phyloP scores from a whole-genome alignment of 2,113 vertebrate genomes.

The Notarius lentiginosus region DNA sequence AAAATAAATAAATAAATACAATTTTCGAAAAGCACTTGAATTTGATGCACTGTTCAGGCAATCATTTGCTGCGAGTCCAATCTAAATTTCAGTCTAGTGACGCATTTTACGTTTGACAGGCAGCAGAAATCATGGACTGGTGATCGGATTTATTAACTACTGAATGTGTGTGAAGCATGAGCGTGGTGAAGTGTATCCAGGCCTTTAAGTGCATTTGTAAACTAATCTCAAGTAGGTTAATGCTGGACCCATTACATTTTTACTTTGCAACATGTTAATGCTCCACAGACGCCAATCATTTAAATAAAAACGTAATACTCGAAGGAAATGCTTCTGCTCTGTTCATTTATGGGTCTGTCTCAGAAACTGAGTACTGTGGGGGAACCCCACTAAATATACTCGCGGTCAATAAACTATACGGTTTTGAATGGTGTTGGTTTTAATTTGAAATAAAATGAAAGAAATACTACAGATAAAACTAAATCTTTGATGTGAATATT shows the following conservation, averaged over 20 bases:
- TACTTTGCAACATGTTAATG: conserved; percentile 59
- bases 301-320: conserved; percentile 61
- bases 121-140: not conserved
- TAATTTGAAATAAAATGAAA: too few relatives aligned
- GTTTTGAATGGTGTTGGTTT: too few relatives aligned
- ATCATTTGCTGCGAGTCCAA: not conserved
- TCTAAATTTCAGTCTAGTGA: not conserved
- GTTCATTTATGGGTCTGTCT: conserved; percentile 6
- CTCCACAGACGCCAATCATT: conserved; percentile 60
- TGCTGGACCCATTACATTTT: conserved; percentile 56
- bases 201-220: conserved; percentile 58
- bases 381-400: too few relatives aligned
- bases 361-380: too few relatives aligned
- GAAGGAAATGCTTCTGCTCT: conserved; percentile 44
- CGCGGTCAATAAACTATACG: too few relatives aligned
- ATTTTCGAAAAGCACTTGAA: not conserved
- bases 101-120: not conserved
- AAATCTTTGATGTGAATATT: too few relatives aligned
- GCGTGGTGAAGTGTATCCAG: conserved; percentile 23
- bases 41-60: not conserved
- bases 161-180: not conserved
- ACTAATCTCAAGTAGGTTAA: conserved; percentile 57
- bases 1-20: not conserved
- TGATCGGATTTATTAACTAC: conserved; percentile 14
- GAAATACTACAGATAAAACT: too few relatives aligned